A percentile compares a stretch with the other conserved stretches of the same genome.
Conservation (phyloP, 2,888 invertebrate genomes). For the Lydus trimaculatus region DNA sequence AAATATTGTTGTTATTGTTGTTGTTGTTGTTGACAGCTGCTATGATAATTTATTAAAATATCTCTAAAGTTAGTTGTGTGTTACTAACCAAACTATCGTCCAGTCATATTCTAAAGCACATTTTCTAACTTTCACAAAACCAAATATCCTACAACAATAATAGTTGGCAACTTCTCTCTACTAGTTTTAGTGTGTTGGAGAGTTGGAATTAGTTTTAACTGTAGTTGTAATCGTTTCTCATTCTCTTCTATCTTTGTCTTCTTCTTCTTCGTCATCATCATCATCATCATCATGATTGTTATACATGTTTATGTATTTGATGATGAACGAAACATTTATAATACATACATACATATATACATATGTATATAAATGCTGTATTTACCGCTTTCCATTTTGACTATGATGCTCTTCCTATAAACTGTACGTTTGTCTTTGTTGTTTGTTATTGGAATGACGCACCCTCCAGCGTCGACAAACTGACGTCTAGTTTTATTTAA, state of each 20-base stretch:
- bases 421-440: slow-evolving; percentile 52
- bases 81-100: slow-evolving; percentile 25
- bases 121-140: slow-evolving; percentile 53
- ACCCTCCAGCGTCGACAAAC: slow-evolving; percentile 4
- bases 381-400: slow-evolving; percentile 38
- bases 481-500: background rate
- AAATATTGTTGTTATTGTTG: too few species aligned
- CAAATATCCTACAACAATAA: slow-evolving; percentile 59
- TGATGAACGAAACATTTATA: slow-evolving; percentile 5
- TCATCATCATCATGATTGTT: too few species aligned
- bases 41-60: slow-evolving; percentile 49
- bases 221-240: slow-evolving; percentile 32
- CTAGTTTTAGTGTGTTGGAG: slow-evolving; percentile 41
- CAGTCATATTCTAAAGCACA: slow-evolving; percentile 48
- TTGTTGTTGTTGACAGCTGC: slow-evolving; percentile 17
- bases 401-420: slow-evolving; percentile 34
- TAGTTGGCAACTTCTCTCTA: slow-evolving; percentile 54
- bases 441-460: slow-evolving; percentile 4
- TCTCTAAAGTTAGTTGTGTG: slow-evolving; percentile 42
- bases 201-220: slow-evolving; percentile 56
- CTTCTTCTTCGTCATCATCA: background rate
- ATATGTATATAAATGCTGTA: slow-evolving; percentile 30
- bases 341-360: background rate
- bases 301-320: background rate
- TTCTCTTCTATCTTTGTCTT: background rate